phyloP scores from a whole-genome alignment of 2,113 vertebrate genomes.

The Elanus axillaris region DNA sequence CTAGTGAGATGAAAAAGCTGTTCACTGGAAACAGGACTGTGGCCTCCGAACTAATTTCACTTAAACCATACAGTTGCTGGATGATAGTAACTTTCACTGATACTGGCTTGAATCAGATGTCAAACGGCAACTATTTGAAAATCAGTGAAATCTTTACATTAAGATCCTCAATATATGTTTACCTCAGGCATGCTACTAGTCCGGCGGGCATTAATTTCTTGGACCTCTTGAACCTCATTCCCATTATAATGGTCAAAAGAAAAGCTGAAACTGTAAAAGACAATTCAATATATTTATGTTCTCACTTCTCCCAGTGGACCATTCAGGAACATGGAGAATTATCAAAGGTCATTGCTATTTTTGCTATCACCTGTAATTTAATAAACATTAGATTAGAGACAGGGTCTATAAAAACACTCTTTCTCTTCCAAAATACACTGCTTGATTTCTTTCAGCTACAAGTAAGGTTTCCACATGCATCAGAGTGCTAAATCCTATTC shows the following conservation, averaged over 20 bases:
- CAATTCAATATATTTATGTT: conserved; percentile 12
- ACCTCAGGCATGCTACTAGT: conserved; percentile 87
- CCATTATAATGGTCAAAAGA: conserved; percentile 84
- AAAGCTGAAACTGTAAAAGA: conserved; percentile 81
- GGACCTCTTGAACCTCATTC: conserved; percentile 88
- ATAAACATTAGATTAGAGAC: neutral
- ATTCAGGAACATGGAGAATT: neutral
- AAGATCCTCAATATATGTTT: neutral
- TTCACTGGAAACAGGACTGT: neutral
- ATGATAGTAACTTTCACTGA: neutral
- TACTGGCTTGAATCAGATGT: neutral
- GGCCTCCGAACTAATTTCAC: neutral
- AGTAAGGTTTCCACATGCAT: neutral
- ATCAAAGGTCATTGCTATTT: neutral
- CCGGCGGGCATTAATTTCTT: conserved; percentile 91
- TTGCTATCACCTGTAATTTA: neutral
- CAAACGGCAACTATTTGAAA: neutral
- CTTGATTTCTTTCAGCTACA: neutral
- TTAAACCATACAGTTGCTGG: neutral
- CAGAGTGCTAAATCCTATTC: neutral
- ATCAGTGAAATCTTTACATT: neutral
- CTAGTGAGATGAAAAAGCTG: neutral
- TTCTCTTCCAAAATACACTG: neutral
- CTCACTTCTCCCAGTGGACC: neutral
- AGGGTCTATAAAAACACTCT: neutral